Evolutionary conservation across 2,113 vertebrate genomes (phyloP).

Genomic region (Lampris incognitus): DNA sequence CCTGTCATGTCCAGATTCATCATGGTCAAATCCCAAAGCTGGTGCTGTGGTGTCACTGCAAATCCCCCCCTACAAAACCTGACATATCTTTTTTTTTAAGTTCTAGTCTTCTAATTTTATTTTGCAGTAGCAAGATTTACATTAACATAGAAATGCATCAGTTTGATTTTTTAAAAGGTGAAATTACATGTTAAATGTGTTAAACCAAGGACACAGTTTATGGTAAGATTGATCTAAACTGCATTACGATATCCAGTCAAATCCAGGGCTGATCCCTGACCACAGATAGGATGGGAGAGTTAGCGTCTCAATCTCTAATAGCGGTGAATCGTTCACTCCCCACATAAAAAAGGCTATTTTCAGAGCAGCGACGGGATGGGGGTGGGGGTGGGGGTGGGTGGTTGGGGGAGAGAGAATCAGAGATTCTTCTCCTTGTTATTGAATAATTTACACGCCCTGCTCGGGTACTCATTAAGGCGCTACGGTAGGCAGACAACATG

Average conservation of each 20-base stretch:
- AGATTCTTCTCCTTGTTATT: slow-evolving; percentile 72
- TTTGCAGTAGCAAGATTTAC: too few species aligned
- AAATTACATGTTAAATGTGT: not conserved
- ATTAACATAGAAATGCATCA: too few species aligned
- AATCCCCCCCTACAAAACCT: too few species aligned
- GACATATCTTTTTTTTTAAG: too few species aligned
- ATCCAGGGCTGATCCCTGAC: not conserved
- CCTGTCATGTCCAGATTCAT: too few species aligned
- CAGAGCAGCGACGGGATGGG: slow-evolving; percentile 40
- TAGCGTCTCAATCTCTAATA: slow-evolving; percentile 40
- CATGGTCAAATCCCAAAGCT: too few species aligned
- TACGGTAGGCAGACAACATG: slow-evolving; percentile 61
- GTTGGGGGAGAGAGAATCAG: slow-evolving; percentile 24
- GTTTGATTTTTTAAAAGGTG: too few species aligned
- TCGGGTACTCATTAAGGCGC: slow-evolving; percentile 73
- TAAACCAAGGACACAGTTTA: too few species aligned
- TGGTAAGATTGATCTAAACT: not conserved
- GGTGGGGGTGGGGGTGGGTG: not conserved
- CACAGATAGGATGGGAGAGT: slow-evolving; percentile 24
- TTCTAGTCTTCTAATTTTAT: too few species aligned
- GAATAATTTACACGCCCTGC: slow-evolving; percentile 77
- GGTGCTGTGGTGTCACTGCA: too few species aligned
- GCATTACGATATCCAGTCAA: slow-evolving; percentile 23
- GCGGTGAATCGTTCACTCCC: slow-evolving; percentile 52
- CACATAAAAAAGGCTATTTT: slow-evolving; percentile 72